Percentiles rank a stretch among this genome's conserved stretches.
These are phyloP conservation scores for Acrocyrtus sp. DNA, from an alignment of 2,888 invertebrate species.

Conservation along the genomic window DNA sequence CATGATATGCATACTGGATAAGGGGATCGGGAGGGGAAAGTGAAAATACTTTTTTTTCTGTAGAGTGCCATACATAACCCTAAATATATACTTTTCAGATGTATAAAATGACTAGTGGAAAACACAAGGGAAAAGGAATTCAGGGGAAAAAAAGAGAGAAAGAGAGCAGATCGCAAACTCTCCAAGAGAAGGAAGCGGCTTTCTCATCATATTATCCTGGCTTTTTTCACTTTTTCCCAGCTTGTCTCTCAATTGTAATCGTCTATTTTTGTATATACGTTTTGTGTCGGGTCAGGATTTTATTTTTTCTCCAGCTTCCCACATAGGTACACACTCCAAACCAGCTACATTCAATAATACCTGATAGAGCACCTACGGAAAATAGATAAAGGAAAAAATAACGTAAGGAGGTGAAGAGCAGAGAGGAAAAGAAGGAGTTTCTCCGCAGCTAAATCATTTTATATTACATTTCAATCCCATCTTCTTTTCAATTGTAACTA, in stretches of 20 bases:
- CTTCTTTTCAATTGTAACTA: slow-evolving; percentile 53
- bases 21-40: not conserved
- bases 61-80: too few relatives aligned
- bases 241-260: slow-evolving; percentile 2
- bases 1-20: not conserved
- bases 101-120: too few relatives aligned
- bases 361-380: not conserved
- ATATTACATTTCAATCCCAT: slow-evolving; percentile 58
- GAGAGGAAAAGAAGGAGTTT: slow-evolving; percentile 34
- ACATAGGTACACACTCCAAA: slow-evolving; percentile 1
- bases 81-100: too few relatives aligned
- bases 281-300: too few relatives aligned
- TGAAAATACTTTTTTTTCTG: too few relatives aligned
- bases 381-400: not conserved
- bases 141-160: not conserved
- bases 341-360: not conserved
- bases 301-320: not conserved
- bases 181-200: slow-evolving; percentile 2
- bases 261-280: too few relatives aligned
- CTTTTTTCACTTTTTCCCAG: slow-evolving; percentile 1
- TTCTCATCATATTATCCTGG: slow-evolving; percentile 26
- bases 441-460: slow-evolving; percentile 54
- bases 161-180: not conserved
- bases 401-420: not conserved
- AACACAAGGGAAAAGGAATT: not conserved